A percentile compares a stretch with the other conserved stretches of the same genome.
These are phyloP conservation scores for Urocitellus parryii DNA, from an alignment of 2,113 vertebrate species.

Conservation along the genomic window DNA sequence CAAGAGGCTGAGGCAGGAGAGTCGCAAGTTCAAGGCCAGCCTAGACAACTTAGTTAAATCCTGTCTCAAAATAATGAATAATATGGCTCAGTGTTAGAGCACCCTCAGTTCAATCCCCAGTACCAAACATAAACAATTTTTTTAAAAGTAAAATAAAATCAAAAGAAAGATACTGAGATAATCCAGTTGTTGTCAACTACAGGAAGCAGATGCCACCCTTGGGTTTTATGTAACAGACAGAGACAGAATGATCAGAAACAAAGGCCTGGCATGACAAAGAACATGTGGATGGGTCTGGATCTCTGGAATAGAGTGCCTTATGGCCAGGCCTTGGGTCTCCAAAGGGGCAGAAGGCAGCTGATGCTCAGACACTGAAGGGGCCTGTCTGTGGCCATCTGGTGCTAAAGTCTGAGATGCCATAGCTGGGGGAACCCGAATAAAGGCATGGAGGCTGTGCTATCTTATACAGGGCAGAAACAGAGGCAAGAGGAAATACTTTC, in stretches of 20 bases:
- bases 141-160: not conserved
- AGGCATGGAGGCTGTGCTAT: fast-evolving
- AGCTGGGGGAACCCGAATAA: not conserved
- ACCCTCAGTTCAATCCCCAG: too few relatives aligned
- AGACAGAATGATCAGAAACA: not conserved
- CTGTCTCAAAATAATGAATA: too few relatives aligned
- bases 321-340: not conserved
- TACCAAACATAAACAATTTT: too few relatives aligned
- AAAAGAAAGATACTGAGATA: not conserved
- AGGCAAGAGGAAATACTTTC: not conserved
- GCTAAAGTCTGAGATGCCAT: too few relatives aligned
- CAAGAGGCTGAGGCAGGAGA: too few relatives aligned
- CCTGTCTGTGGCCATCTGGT: not conserved
- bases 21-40: too few relatives aligned
- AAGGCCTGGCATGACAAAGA: not conserved
- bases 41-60: too few relatives aligned
- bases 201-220: not conserved
- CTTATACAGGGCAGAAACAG: not conserved
- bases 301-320: not conserved
- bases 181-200: not conserved
- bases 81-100: too few relatives aligned
- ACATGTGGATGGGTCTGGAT: not conserved
- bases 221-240: not conserved
- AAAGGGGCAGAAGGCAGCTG: too few relatives aligned
- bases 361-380: not conserved